phyloP scores from a whole-genome alignment of 2,797 vertebrate genomes.

The Eutrigla gurnardus region DNA sequence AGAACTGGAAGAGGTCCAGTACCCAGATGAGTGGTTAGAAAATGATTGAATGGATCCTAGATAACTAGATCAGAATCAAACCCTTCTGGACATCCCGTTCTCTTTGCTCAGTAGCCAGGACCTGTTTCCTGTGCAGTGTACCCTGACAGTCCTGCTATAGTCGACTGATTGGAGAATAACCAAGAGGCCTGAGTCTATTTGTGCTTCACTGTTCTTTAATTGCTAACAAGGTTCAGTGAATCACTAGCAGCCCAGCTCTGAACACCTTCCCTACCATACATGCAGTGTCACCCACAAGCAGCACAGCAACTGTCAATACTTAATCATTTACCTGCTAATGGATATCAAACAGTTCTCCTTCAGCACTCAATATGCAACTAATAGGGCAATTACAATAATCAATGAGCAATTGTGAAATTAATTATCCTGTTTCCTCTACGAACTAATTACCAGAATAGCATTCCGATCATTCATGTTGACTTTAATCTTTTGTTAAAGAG shows the following conservation, averaged over 20 bases:
- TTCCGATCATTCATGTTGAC: no score
- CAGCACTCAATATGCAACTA: background rate
- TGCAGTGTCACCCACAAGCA: background rate
- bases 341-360: background rate
- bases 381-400: background rate
- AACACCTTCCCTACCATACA: background rate
- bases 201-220: background rate
- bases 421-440: background rate
- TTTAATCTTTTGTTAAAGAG: no score
- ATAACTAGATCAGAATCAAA: background rate
- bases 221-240: background rate
- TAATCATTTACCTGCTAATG: background rate
- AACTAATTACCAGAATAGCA: background rate
- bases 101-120: background rate
- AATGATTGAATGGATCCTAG: background rate
- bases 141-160: constrained; percentile 2
- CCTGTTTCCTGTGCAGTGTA: background rate
- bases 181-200: background rate
- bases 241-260: background rate
- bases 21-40: background rate
- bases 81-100: background rate
- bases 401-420: background rate
- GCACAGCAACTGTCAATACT: background rate
- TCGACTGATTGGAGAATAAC: background rate
- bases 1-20: background rate